Evolutionary conservation across 2,113 vertebrate genomes (phyloP).

Genomic region (Bos indicus): DNA sequence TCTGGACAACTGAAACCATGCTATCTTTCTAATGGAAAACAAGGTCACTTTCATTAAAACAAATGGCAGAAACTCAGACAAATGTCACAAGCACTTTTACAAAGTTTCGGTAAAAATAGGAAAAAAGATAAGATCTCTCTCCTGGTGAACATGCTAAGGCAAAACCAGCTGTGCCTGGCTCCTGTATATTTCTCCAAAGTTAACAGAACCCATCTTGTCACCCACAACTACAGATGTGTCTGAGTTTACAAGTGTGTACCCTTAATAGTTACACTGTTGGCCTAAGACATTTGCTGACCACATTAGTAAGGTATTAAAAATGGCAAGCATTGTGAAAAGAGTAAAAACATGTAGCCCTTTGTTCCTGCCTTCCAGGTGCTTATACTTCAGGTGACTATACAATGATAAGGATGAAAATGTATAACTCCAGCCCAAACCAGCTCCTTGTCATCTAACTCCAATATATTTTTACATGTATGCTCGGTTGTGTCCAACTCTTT

Average conservation of each 20-base stretch:
- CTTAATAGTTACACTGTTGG: background rate
- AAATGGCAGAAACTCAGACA: background rate
- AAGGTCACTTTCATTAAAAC: background rate
- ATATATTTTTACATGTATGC: background rate
- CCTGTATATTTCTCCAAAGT: background rate
- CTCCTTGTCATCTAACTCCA: background rate
- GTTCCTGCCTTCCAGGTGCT: background rate
- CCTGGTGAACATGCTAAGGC: background rate
- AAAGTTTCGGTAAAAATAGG: background rate
- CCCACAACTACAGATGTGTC: fast-evolving
- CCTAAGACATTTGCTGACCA: background rate
- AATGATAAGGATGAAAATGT: background rate
- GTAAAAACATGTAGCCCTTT: background rate
- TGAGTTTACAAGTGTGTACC: background rate
- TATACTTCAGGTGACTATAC: background rate
- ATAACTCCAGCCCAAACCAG: background rate
- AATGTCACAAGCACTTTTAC: background rate
- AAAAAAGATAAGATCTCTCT: background rate
- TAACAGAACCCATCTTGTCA: background rate
- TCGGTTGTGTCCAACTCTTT: background rate
- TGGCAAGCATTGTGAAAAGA: background rate
- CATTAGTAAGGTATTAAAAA: background rate
- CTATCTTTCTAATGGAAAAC: background rate
- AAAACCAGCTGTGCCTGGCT: background rate
- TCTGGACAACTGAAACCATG: background rate